Percentiles rank a stretch among this genome's conserved stretches.
Evolutionary conservation across 2,113 vertebrate species (phyloP).

Genomic region (Neoarius graeffei): DNA sequence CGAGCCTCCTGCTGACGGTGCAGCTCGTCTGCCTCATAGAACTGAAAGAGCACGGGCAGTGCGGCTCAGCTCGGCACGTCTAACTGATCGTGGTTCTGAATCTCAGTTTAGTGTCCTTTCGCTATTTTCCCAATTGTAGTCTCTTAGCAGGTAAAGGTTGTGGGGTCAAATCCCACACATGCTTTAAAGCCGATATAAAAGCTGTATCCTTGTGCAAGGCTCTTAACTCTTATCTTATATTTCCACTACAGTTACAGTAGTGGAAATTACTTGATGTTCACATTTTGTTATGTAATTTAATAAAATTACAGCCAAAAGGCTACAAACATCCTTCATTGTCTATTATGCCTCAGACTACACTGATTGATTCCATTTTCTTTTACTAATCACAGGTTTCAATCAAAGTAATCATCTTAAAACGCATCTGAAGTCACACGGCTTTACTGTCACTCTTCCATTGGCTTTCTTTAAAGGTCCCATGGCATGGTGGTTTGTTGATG

Average conservation of each 20-base stretch:
- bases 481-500: too few relatives aligned
- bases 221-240: not conserved
- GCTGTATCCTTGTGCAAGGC: not conserved
- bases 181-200: not conserved
- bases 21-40: constrained; percentile 92
- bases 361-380: too few relatives aligned
- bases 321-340: not conserved
- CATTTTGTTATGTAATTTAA: too few relatives aligned
- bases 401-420: not conserved
- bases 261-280: too few relatives aligned
- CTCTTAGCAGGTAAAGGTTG: not conserved
- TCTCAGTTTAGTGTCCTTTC: not conserved
- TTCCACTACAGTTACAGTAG: not conserved
- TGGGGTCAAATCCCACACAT: not conserved
- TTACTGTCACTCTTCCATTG: not conserved
- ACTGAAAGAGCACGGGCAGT: constrained; percentile 67
- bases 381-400: too few relatives aligned
- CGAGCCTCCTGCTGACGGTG: constrained; percentile 85
- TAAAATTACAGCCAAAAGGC: too few relatives aligned
- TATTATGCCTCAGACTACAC: too few relatives aligned
- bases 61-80: not conserved
- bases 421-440: not conserved
- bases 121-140: not conserved
- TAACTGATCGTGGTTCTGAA: too few relatives aligned
- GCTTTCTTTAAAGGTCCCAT: too few relatives aligned